phyloP scores from a whole-genome alignment of 2,113 vertebrate genomes.

The Neogobius melanostomus region DNA sequence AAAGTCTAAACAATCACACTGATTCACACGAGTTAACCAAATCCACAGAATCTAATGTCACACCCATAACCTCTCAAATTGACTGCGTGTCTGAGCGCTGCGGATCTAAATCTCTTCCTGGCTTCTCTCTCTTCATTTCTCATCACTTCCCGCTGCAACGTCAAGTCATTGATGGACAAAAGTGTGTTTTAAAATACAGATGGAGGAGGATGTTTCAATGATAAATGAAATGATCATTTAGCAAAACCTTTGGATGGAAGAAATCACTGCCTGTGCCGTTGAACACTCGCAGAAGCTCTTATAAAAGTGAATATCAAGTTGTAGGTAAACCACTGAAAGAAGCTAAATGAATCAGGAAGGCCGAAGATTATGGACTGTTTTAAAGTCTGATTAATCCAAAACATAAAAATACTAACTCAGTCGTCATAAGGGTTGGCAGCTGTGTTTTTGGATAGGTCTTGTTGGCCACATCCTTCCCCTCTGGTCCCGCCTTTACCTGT shows the following conservation, averaged over 20 bases:
- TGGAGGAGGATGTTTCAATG: background rate
- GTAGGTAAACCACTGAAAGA: too few relatives aligned
- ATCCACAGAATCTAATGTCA: too few relatives aligned
- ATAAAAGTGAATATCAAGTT: too few relatives aligned
- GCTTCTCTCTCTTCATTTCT: background rate
- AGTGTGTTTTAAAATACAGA: background rate
- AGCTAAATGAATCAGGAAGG: too few relatives aligned
- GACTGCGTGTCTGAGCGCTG: background rate
- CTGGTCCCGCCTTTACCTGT: conserved; percentile 50
- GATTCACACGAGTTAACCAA: too few relatives aligned
- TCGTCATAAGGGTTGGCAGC: background rate
- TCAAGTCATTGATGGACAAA: background rate
- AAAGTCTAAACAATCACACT: too few relatives aligned
- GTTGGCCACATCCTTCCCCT: background rate
- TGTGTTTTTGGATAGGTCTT: background rate
- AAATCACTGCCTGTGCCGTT: too few relatives aligned
- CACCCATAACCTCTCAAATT: background rate
- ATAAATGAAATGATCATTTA: too few relatives aligned
- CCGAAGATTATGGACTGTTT: too few relatives aligned
- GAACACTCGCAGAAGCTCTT: too few relatives aligned
- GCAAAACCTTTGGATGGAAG: too few relatives aligned
- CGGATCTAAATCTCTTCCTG: background rate
- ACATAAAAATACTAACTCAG: background rate
- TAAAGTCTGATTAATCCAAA: background rate
- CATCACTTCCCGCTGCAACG: background rate